Conservation (phyloP, 1,140 invertebrate species). For the Telenomus remus region DNA sequence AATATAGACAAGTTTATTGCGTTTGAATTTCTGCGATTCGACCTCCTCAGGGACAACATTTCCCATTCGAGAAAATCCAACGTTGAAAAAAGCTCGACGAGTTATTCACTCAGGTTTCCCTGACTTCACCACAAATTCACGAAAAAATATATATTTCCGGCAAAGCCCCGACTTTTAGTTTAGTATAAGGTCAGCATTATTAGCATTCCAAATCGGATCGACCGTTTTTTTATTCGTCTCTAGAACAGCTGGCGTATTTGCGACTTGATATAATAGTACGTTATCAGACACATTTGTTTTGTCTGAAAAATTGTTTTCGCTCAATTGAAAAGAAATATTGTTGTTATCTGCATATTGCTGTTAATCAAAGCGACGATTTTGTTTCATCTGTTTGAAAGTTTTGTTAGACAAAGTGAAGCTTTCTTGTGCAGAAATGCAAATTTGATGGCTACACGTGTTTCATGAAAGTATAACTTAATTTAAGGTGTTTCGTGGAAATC, state of each 20-base stretch:
- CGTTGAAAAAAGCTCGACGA: slow-evolving; percentile 62
- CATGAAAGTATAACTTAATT: neutral
- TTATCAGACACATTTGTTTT: slow-evolving; percentile 32
- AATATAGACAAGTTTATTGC: slow-evolving; percentile 65
- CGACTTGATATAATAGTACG: slow-evolving; percentile 28
- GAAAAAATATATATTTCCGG: slow-evolving; percentile 40
- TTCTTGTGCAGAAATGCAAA: neutral
- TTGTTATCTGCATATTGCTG: too few relatives aligned
- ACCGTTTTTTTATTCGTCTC: slow-evolving; percentile 15
- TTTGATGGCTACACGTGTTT: neutral
- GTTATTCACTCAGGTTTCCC: slow-evolving; percentile 47
- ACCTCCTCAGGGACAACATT: neutral
- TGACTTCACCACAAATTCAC: slow-evolving; percentile 26
- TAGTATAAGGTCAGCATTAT: slow-evolving; percentile 23
- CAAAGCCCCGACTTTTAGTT: slow-evolving; percentile 26
- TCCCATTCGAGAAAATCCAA: neutral
- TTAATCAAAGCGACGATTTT: neutral
- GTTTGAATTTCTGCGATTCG: neutral
- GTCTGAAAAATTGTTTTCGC: slow-evolving; percentile 11
- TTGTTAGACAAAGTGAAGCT: neutral
- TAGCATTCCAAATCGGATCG: slow-evolving; percentile 41
- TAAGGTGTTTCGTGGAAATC: neutral
- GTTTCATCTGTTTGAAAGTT: neutral
- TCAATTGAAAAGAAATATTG: too few relatives aligned
- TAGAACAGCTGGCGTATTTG: slow-evolving; percentile 25